These are phyloP conservation scores for Axis porcinus DNA, from an alignment of 2,113 vertebrate genomes.

Conservation along the genomic window DNA sequence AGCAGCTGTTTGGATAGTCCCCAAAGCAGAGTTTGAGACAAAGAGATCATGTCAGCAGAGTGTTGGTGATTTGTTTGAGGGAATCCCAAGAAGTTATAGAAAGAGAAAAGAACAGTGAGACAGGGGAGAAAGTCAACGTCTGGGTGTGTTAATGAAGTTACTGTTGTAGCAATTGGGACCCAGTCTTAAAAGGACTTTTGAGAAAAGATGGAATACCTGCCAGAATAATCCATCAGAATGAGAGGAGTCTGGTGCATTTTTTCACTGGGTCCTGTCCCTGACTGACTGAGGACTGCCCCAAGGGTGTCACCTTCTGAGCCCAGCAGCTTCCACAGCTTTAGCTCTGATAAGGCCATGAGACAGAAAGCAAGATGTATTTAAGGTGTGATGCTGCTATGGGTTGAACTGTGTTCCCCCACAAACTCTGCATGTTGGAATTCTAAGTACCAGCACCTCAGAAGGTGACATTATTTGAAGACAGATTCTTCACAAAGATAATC, in stretches of 20 bases:
- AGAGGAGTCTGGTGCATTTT: background rate
- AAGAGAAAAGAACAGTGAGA: background rate
- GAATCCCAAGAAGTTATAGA: background rate
- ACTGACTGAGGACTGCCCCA: background rate
- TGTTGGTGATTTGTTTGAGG: background rate
- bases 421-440: background rate
- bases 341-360: background rate
- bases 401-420: background rate
- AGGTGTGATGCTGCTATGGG: background rate
- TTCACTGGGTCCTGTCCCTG: background rate
- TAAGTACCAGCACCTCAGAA: background rate
- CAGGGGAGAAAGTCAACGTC: background rate
- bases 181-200: background rate
- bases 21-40: background rate
- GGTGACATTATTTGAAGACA: background rate
- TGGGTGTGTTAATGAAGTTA: background rate
- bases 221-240: background rate
- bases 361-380: background rate
- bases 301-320: background rate
- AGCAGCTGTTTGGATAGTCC: background rate
- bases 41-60: background rate
- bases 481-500: background rate
- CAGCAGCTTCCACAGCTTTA: background rate
- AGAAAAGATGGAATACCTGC: background rate
- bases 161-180: background rate